phyloP scores from a whole-genome alignment of 2,888 invertebrate species.

The Diarsia mendica region DNA sequence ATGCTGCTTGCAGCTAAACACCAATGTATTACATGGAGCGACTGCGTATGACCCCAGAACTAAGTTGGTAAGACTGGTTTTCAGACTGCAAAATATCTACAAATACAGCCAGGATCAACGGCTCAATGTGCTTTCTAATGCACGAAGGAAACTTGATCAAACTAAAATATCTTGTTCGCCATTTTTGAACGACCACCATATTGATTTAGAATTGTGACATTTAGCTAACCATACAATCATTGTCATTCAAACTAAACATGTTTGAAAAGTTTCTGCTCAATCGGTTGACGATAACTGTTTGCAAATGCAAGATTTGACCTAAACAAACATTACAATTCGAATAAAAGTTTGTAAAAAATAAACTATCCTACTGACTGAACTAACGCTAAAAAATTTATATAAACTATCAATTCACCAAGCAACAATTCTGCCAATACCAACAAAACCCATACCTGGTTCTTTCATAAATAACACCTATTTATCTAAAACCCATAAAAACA shows the following conservation, averaged over 20 bases:
- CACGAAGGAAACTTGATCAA: no score
- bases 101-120: no score
- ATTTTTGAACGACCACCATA: no score
- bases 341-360: neutral
- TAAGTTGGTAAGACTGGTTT: no score
- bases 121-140: no score
- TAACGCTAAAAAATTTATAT: neutral
- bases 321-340: neutral
- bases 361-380: neutral
- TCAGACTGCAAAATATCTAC: no score
- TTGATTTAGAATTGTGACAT: no score
- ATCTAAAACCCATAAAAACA: conserved; percentile 21
- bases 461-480: conserved; percentile 29
- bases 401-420: neutral
- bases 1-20: no score
- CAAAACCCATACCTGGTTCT: neutral
- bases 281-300: neutral
- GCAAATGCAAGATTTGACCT: neutral
- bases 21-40: no score
- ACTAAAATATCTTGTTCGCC: no score
- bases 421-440: neutral
- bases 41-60: no score
- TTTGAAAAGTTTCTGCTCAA: neutral
- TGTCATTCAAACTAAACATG: neutral
- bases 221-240: neutral